Evolutionary conservation across 2,797 vertebrate species (phyloP).

Genomic region (Florisuga fusca): DNA sequence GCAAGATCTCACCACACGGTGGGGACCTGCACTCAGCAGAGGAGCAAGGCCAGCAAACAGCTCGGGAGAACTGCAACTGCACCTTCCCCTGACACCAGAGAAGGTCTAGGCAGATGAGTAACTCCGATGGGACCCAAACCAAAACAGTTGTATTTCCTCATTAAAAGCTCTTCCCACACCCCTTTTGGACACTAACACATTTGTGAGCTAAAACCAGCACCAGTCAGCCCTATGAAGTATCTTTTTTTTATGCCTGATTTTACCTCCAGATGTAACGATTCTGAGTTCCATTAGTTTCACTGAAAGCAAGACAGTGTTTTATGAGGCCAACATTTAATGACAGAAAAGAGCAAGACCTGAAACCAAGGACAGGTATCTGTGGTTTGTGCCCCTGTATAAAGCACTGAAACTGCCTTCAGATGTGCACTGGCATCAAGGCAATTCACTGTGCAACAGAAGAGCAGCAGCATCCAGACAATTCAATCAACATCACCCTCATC

Average conservation of each 20-base stretch:
- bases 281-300: neutral
- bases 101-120: neutral
- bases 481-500: neutral
- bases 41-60: neutral
- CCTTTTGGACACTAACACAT: neutral
- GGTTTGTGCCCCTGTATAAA: neutral
- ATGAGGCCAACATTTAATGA: neutral
- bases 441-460: neutral
- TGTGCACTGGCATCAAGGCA: neutral
- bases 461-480: rapidly evolving
- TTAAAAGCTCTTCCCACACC: neutral
- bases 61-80: neutral
- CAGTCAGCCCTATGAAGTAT: neutral
- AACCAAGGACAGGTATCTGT: neutral
- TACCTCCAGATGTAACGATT: neutral
- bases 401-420: neutral
- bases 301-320: neutral
- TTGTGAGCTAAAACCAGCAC: neutral
- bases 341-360: neutral
- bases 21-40: neutral
- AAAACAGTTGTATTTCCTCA: neutral
- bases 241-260: neutral
- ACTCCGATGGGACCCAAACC: neutral
- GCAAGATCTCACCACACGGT: neutral
- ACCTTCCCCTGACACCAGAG: neutral